Evolutionary conservation across 1,140 invertebrate species (phyloP).

Genomic region (Papilio aristodemus): DNA sequence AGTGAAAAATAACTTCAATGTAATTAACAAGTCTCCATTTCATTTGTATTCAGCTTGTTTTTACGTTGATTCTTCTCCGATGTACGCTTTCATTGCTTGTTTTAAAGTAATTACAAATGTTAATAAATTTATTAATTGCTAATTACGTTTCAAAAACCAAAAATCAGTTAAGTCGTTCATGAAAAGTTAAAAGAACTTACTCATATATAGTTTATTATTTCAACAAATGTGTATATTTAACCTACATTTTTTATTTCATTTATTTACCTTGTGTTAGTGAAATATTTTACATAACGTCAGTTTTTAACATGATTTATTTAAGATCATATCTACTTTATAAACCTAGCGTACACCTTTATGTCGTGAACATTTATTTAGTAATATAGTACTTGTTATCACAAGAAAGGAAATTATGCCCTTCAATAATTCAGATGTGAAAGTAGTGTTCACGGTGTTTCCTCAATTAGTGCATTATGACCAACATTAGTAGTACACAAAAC

Average conservation of each 20-base stretch:
- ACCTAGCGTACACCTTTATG: too few species aligned
- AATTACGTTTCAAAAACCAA: slow-evolving; percentile 11
- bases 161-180: neutral
- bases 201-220: neutral
- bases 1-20: slow-evolving; percentile 32
- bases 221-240: too few species aligned
- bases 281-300: too few species aligned
- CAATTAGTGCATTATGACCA: slow-evolving; percentile 12
- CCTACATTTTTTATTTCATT: too few species aligned
- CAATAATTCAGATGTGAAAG: slow-evolving; percentile 2
- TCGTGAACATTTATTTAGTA: too few species aligned
- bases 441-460: slow-evolving; percentile 18
- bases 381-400: neutral
- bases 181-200: neutral
- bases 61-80: slow-evolving; percentile 25
- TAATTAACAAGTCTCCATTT: slow-evolving; percentile 32
- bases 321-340: too few species aligned
- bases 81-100: slow-evolving; percentile 17
- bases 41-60: slow-evolving; percentile 27
- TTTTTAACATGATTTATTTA: too few species aligned
- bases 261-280: too few species aligned
- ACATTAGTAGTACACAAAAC: slow-evolving; percentile 3
- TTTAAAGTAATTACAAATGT: slow-evolving; percentile 16
- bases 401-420: neutral
- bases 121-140: neutral